phyloP scores from a whole-genome alignment of 2,113 vertebrate species.

The Amazona vittata region DNA sequence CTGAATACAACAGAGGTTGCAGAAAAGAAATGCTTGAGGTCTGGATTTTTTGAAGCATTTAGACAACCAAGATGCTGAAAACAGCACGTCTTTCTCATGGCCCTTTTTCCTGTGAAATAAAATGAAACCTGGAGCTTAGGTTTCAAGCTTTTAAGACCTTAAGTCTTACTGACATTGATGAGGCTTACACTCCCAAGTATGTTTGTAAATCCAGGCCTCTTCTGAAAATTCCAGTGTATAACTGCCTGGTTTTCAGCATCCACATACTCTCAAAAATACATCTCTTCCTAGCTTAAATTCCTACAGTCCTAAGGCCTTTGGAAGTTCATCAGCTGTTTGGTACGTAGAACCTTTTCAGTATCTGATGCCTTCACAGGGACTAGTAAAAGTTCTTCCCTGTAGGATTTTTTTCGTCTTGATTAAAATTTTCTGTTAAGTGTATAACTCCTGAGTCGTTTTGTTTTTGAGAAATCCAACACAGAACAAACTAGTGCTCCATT shows the following conservation, averaged over 20 bases:
- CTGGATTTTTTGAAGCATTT: not conserved
- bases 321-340: not conserved
- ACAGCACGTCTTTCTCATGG: not conserved
- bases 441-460: not conserved
- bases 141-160: not conserved
- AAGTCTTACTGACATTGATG: not conserved
- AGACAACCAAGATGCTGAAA: not conserved
- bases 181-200: not conserved
- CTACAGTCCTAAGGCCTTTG: not conserved
- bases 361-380: not conserved
- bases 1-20: not conserved
- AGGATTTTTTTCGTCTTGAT: not conserved
- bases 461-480: not conserved
- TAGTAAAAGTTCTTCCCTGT: not conserved
- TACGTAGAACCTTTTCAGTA: not conserved
- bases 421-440: not conserved
- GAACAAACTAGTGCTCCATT: not conserved
- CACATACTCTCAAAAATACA: not conserved
- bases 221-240: not conserved
- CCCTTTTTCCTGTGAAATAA: not conserved
- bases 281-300: not conserved
- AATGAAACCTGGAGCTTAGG: not conserved
- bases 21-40: not conserved
- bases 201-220: not conserved
- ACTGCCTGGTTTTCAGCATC: not conserved